Evolutionary conservation across 2,888 invertebrate genomes (phyloP).

Genomic region (Rotaria sp.): DNA sequence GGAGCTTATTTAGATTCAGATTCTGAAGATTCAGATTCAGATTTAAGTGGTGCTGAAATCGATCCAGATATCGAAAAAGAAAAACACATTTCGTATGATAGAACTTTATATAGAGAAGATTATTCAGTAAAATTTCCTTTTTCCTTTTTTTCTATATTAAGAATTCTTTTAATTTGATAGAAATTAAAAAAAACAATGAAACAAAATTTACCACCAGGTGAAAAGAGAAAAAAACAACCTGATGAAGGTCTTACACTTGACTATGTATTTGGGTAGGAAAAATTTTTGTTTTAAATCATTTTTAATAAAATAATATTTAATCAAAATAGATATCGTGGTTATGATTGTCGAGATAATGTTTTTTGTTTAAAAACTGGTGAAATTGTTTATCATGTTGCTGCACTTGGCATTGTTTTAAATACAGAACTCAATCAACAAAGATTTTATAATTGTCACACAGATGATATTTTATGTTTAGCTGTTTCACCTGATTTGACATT

Average conservation of each 20-base stretch:
- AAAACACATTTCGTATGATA: conserved; percentile 51
- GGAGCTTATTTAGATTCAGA: conserved; percentile 53
- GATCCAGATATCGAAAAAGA: conserved; percentile 55
- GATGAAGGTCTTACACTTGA: conserved; percentile 50
- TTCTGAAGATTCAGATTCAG: conserved; percentile 55
- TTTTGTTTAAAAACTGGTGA: conserved; percentile 54
- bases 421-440: conserved; percentile 51
- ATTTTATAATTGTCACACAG: conserved; percentile 56
- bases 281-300: not conserved
- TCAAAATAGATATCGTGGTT: conserved; percentile 54
- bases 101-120: conserved; percentile 51
- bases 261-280: conserved; percentile 53
- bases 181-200: conserved; percentile 47
- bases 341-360: conserved; percentile 57
- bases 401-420: conserved; percentile 54
- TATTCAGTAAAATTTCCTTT: conserved; percentile 39
- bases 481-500: conserved; percentile 55
- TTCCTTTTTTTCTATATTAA: not conserved
- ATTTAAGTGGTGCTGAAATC: conserved; percentile 51
- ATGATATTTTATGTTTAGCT: conserved; percentile 56
- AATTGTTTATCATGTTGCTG: conserved; percentile 56
- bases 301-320: not conserved
- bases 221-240: conserved; percentile 51
- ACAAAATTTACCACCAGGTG: conserved; percentile 48
- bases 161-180: conserved; percentile 1